Evolutionary conservation across 2,113 vertebrate genomes (phyloP).

Genomic region (Oncorhynchus gorbuscha): DNA sequence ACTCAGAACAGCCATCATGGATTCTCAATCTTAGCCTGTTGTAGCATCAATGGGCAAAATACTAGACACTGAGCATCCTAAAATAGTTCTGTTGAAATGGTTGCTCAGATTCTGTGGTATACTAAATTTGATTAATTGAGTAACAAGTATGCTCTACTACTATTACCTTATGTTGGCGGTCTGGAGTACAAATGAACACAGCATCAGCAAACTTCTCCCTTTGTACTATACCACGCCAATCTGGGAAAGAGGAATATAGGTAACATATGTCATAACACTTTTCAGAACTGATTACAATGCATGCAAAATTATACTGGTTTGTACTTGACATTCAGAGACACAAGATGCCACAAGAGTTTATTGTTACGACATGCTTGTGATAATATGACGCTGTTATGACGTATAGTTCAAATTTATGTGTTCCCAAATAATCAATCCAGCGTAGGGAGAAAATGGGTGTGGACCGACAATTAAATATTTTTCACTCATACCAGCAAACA

Average conservation of each 20-base stretch:
- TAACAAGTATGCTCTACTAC: too few relatives aligned
- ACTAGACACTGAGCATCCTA: neutral
- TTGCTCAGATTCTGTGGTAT: neutral
- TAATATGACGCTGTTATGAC: too few relatives aligned
- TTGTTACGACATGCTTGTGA: too few relatives aligned
- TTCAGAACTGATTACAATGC: neutral
- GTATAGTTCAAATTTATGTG: too few relatives aligned
- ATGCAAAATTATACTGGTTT: neutral
- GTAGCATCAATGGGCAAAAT: neutral
- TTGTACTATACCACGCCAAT: conserved; percentile 71
- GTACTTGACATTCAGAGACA: too few relatives aligned
- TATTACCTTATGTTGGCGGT: conserved; percentile 79
- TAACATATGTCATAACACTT: neutral
- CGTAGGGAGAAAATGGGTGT: neutral
- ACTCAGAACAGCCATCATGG: neutral
- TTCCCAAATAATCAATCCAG: too few relatives aligned
- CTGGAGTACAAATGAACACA: conserved; percentile 80
- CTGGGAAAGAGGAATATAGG: conserved; percentile 46
- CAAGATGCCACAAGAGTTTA: too few relatives aligned
- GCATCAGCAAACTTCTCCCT: conserved; percentile 82
- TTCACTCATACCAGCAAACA: conserved; percentile 67
- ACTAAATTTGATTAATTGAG: neutral
- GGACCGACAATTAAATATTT: neutral
- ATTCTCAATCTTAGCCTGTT: neutral
- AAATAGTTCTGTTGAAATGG: neutral